These are phyloP conservation scores for Nemotelus nigrinus DNA, from an alignment of 2,888 invertebrate genomes.

Conservation along the genomic window DNA sequence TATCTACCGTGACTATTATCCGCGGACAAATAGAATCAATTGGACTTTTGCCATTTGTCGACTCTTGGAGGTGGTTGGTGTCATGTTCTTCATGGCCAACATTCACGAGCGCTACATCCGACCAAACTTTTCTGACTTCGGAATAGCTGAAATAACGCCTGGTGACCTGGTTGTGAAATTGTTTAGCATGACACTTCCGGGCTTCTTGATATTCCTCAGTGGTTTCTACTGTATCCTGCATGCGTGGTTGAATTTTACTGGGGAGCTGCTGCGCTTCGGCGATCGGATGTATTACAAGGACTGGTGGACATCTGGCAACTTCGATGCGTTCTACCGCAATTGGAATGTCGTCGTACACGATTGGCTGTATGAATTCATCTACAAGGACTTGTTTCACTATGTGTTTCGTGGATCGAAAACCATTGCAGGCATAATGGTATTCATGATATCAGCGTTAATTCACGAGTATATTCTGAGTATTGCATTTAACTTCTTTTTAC, in stretches of 20 bases:
- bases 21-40: conserved; percentile 74
- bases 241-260: conserved; percentile 88
- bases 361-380: conserved; percentile 88
- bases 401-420: conserved; percentile 61
- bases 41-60: conserved; percentile 76
- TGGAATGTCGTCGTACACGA: conserved; percentile 93
- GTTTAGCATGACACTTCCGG: conserved; percentile 77
- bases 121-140: conserved; percentile 74
- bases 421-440: conserved; percentile 70
- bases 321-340: conserved; percentile 79
- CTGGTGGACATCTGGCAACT: conserved; percentile 89
- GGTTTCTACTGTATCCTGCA: conserved; percentile 86
- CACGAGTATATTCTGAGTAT: conserved; percentile 85
- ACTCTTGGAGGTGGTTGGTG: conserved; percentile 74
- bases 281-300: conserved; percentile 84
- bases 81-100: conserved; percentile 80
- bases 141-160: conserved; percentile 64
- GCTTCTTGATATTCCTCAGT: conserved; percentile 72
- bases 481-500: conserved; percentile 85
- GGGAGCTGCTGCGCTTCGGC: conserved; percentile 84
- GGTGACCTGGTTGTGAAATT: conserved; percentile 68
- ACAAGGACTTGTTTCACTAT: conserved; percentile 72
- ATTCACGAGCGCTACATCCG: conserved; percentile 78
- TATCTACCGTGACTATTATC: conserved; percentile 74
- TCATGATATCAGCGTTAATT: conserved; percentile 80